Evolutionary conservation across 2,797 vertebrate species (phyloP), one percentile per base, ranked within the genome.

Genomic region (Cuculus canorus): DNA sequence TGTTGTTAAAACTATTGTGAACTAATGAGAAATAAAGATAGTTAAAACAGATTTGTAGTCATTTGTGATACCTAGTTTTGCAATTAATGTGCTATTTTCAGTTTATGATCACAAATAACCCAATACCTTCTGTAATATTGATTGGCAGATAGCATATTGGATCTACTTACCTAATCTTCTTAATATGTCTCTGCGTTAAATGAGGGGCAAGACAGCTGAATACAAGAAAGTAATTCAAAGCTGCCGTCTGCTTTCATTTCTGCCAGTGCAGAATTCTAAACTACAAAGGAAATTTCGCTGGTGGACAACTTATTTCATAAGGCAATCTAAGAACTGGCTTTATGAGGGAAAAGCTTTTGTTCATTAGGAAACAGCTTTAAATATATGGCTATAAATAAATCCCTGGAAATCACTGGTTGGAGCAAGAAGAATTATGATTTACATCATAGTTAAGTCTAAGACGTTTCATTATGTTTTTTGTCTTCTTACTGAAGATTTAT

Each of bases 101-200:
- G 30, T 90, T 83, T 78, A 17, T 82, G 28, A 50, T 65, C 75
- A 47, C 56, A 95, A 90, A 83, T n/a, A 25, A 3, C 27, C 25
- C 35, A 17, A 33, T 73, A 72, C 18, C 10, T 48, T 83, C 37
- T 66, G 27, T 66, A 77, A 72, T 82, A 83, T 77, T 76, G 77
- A 91, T 63, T 77, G 79, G 24, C 70, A 82, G 15, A 17, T 14
- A 37, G 61, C 52, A 95, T 95, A 93, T 73, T 57, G 37, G 75
- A 93, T 90, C 33, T 93, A 57, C 75, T 96, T 92, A 53, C 81
- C 33, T 92, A 73, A 93, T 93, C 48, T 85, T 88, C 77, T 82
- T 85, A 88, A 78, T 90, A 61, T n/a, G 60, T 65, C 45, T 86
- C 50, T 91, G 59, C 63, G 73, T 78, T 86, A 80, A 22, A 66